Base-by-base conservation (phyloP, 2,113 vertebrate genomes). In the Oriolus oriolus region DNA sequence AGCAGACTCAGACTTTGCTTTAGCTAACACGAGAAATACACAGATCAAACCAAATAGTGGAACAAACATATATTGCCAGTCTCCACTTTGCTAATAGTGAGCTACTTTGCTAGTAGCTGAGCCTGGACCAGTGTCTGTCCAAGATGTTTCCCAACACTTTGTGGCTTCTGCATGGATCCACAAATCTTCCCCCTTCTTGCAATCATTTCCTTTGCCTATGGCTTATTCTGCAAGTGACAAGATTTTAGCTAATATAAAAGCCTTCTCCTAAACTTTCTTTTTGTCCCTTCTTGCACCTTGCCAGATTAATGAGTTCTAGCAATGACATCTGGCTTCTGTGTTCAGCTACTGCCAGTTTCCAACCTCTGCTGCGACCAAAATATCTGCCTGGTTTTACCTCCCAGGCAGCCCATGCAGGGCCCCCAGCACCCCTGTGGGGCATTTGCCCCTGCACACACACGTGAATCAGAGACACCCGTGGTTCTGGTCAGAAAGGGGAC, bases 401-500 rank as follows among this genome's bases (percentile, higher is more conserved):
- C 27, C 49, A 42, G 41, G 8, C 31, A 83, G 41, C 20, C 11
- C 21, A 19, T 10, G 10, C 44, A 33, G 11, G 64, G 3, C 7
- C 9, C 9, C 23, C 24, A 41, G 44, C 33, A 18, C 7, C 31
- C 53, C 31, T 11, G 44, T 31, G 42, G 26, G 50, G 7, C 8
- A 20, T 24, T 6, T 41, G 60, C 10, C 15, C 26, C 66, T 37
- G 11, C 52, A 42, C 11, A 50, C 19, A 45, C 26, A 23, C 4
- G 0, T 2, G 23, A 24, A 10, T 44, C 70, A 71, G 60, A 74
- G 41, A 57, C 5, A 41, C 4, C 7, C 1, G 0, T 11, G 10
- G 5, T 28, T 75, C 50, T 66, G 80, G 70, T 53, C 53, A 85
- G 28, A 70, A 84, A 24, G 0, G 4, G 15, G n/a, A 87, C 9